Conservation (phyloP, 2,113 vertebrate species). For the Coracopsis vasa region DNA sequence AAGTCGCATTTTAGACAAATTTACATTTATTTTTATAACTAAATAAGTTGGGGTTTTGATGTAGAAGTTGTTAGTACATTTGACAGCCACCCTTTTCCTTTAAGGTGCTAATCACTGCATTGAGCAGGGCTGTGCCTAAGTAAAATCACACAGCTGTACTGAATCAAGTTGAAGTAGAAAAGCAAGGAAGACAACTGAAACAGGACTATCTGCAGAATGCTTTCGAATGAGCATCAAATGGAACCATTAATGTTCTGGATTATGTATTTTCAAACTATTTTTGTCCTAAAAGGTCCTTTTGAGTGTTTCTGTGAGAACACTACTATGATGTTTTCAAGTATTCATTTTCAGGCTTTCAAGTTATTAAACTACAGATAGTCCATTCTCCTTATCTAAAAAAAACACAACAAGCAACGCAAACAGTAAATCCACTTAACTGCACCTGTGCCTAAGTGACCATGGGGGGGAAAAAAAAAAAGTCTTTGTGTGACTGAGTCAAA, state of each 20-base stretch:
- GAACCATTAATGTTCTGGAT: background rate
- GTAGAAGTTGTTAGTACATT: background rate
- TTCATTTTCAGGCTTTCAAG: slow-evolving; percentile 52
- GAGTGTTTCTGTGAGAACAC: background rate
- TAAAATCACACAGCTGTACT: background rate
- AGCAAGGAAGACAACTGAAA: background rate
- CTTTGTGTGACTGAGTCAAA: background rate
- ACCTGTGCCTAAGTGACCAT: background rate
- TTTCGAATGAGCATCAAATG: background rate
- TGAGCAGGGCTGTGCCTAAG: background rate
- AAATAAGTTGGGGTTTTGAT: background rate
- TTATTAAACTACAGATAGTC: slow-evolving; percentile 1
- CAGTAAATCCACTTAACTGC: background rate
- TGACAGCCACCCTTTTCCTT: background rate
- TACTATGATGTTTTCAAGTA: background rate
- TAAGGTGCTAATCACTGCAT: background rate
- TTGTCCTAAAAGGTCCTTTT: background rate
- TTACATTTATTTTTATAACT: background rate
- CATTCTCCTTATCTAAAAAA: background rate
- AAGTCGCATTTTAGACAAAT: background rate
- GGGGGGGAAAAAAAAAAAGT: background rate
- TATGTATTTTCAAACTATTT: background rate
- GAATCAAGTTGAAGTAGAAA: background rate
- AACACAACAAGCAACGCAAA: background rate
- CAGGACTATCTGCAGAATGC: background rate